A percentile compares a stretch with the other conserved stretches of the same genome.
Conservation (phyloP, 2,113 vertebrate species). For the Cariama cristata region DNA sequence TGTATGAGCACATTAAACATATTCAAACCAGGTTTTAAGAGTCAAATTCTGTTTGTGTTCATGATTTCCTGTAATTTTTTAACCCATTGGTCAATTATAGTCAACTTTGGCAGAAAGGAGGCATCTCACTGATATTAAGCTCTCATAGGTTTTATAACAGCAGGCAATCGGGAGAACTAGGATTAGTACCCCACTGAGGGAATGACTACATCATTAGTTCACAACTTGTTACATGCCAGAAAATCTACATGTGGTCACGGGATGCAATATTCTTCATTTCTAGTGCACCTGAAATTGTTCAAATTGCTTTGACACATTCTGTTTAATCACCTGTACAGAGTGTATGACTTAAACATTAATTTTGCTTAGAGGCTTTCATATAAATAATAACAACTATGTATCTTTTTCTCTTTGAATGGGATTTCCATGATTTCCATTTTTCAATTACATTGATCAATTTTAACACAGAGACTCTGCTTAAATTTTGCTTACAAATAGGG, state of each 20-base stretch:
- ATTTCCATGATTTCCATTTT: not conserved
- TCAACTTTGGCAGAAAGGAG: not conserved
- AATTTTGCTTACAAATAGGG: not conserved
- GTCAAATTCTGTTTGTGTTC: not conserved
- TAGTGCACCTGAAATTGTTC: not conserved
- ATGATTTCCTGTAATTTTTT: not conserved
- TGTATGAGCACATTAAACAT: not conserved
- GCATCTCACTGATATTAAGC: slow-evolving; percentile 9
- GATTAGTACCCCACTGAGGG: slow-evolving; percentile 16
- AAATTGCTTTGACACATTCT: not conserved
- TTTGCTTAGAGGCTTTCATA: not conserved
- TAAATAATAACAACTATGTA: not conserved
- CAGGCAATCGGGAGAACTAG: slow-evolving; percentile 11
- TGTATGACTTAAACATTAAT: not conserved
- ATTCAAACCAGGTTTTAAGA: not conserved
- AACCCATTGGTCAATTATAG: not conserved
- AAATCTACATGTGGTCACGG: not conserved
- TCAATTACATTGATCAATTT: not conserved
- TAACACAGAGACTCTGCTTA: not conserved
- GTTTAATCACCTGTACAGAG: not conserved
- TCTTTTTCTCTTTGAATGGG: not conserved
- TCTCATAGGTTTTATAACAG: slow-evolving; percentile 27
- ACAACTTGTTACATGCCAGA: slow-evolving; percentile 36
- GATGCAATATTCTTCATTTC: not conserved
- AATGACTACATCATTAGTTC: slow-evolving; percentile 46